Evolutionary conservation across 1,140 invertebrate genomes (phyloP).

Genomic region (Archegozetes longisetosus): DNA sequence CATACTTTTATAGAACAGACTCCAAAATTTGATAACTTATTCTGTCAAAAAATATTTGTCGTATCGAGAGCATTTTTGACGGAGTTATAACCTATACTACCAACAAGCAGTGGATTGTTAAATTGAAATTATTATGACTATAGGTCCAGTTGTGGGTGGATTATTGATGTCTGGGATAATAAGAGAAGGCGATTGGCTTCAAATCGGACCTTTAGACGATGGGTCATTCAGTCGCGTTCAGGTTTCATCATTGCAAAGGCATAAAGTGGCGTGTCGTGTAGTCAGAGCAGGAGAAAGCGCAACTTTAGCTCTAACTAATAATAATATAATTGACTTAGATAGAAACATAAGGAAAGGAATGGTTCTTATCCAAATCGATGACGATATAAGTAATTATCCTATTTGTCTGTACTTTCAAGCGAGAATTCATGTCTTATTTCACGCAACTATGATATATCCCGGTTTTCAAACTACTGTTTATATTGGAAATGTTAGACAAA

Average conservation of each 20-base stretch:
- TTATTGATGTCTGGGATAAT: slow-evolving; percentile 63
- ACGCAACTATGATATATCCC: slow-evolving; percentile 59
- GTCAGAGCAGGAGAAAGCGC: slow-evolving; percentile 81
- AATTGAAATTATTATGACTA: too few species aligned
- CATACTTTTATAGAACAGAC: too few species aligned
- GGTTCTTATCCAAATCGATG: slow-evolving; percentile 30
- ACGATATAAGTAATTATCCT: slow-evolving; percentile 1
- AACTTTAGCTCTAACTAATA: slow-evolving; percentile 50
- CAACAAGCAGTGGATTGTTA: too few species aligned
- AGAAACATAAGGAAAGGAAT: slow-evolving; percentile 55
- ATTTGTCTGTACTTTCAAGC: slow-evolving; percentile 39
- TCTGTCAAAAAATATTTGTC: too few species aligned
- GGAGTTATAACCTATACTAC: too few species aligned
- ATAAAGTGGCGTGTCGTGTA: slow-evolving; percentile 67
- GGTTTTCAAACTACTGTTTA: slow-evolving; percentile 89
- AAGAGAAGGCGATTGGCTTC: slow-evolving; percentile 57
- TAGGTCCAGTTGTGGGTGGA: slow-evolving; percentile 58
- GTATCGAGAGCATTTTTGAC: too few species aligned
- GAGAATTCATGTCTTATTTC: slow-evolving; percentile 64
- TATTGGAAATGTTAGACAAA: slow-evolving; percentile 85
- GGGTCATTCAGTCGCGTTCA: slow-evolving; percentile 60
- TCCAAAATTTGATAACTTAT: too few species aligned
- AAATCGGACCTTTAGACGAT: slow-evolving; percentile 59
- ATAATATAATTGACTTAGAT: slow-evolving; percentile 7
- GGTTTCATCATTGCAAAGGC: slow-evolving; percentile 71